A percentile compares a stretch with the other conserved stretches of the same genome.
Evolutionary conservation across 2,797 vertebrate species (phyloP).

Genomic region (Microctenopoma lineatum): DNA sequence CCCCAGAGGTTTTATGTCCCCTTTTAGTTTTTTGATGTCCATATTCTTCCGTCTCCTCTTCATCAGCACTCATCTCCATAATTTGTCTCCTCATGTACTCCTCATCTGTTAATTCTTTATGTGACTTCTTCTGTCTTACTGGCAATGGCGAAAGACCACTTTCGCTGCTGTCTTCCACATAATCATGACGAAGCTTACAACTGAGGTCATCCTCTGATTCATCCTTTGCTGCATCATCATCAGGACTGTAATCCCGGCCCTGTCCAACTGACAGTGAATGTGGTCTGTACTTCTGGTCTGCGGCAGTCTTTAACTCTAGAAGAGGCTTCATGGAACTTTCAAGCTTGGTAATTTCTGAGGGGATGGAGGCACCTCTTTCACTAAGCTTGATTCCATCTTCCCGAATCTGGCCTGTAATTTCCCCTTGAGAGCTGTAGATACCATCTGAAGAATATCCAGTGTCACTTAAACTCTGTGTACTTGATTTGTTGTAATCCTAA

Average conservation of each 20-base stretch:
- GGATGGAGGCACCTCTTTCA: slow-evolving; percentile 89
- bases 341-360: slow-evolving; percentile 93
- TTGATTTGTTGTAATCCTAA: slow-evolving; percentile 94
- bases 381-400: slow-evolving; percentile 94
- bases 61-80: slow-evolving; percentile 98
- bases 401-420: slow-evolving; percentile 92
- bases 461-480: slow-evolving; percentile 95
- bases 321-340: slow-evolving; percentile 93
- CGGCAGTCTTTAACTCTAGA: slow-evolving; percentile 84
- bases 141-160: slow-evolving; percentile 93
- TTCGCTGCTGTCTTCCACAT: slow-evolving; percentile 97
- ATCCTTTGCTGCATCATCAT: slow-evolving; percentile 88
- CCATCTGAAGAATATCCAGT: slow-evolving; percentile 98
- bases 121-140: slow-evolving; percentile 85
- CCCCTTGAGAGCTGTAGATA: slow-evolving; percentile 95
- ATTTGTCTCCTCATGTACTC: slow-evolving; percentile 98
- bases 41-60: slow-evolving; percentile 91
- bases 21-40: slow-evolving; percentile 84
- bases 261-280: slow-evolving; percentile 93
- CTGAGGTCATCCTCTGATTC: slow-evolving; percentile 96
- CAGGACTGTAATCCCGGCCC: slow-evolving; percentile 88
- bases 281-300: slow-evolving; percentile 89
- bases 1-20: slow-evolving; percentile 85
- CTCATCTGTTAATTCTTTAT: slow-evolving; percentile 90
- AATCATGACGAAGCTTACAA: slow-evolving; percentile 96